A percentile compares a stretch with the other conserved stretches of the same genome.
Evolutionary conservation across 2,113 vertebrate genomes (phyloP).

Genomic region (Dipodomys stephensi): DNA sequence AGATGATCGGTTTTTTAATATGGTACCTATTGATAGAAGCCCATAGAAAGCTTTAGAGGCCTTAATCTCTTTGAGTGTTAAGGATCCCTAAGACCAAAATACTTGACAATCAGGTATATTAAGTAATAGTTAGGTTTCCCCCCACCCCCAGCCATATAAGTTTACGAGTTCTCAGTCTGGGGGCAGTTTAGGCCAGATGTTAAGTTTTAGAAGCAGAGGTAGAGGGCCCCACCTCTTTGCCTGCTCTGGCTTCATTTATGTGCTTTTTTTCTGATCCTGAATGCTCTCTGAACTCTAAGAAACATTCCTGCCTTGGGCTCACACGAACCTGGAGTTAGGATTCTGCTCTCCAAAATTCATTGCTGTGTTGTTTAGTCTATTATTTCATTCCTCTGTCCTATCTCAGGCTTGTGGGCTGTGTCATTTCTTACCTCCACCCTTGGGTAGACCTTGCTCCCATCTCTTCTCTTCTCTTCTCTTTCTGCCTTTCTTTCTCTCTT

Average conservation of each 20-base stretch:
- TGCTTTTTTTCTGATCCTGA: no score
- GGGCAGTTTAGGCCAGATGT: background rate
- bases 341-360: no score
- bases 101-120: background rate
- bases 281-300: no score
- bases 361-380: no score
- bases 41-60: background rate
- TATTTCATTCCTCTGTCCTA: background rate
- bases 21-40: background rate
- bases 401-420: background rate
- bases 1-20: constrained; percentile 12
- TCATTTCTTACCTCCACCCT: background rate
- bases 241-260: no score
- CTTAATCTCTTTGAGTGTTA: constrained; percentile 25
- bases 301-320: no score
- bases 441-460: no score
- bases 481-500: no score
- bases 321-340: no score
- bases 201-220: background rate
- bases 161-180: background rate
- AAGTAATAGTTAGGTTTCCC: constrained; percentile 21
- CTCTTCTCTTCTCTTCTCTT: no score
- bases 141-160: background rate
- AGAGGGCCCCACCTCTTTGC: background rate
- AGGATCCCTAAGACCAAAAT: background rate